phyloP scores from a whole-genome alignment of 1,140 invertebrate genomes.

The Lordiphosa clarofinis region DNA sequence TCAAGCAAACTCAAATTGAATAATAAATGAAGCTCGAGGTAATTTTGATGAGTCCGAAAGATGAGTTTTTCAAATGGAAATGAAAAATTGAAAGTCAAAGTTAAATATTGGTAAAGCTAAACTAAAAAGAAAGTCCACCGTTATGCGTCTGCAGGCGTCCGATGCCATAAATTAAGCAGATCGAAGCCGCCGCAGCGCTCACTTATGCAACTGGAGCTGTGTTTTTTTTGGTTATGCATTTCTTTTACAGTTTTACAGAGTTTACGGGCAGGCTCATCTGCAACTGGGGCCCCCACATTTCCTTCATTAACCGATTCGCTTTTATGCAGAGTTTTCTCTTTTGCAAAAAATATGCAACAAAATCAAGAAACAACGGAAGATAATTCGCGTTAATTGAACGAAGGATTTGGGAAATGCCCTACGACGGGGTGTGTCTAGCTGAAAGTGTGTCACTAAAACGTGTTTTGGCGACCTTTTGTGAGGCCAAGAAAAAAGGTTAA shows the following conservation, averaged over 20 bases:
- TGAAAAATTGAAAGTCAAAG: constrained; percentile 64
- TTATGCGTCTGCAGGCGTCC: constrained; percentile 48
- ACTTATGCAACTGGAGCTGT: constrained; percentile 42
- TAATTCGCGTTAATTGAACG: constrained; percentile 42
- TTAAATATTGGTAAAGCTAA: constrained; percentile 43
- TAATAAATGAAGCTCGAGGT: constrained; percentile 27
- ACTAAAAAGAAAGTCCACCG: constrained; percentile 62
- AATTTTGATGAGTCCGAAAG: constrained; percentile 4
- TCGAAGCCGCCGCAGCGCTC: constrained; percentile 1
- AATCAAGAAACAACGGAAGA: constrained; percentile 16
- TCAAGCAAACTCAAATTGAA: constrained; percentile 24
- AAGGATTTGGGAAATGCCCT: constrained; percentile 43
- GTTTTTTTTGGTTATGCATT: constrained; percentile 71
- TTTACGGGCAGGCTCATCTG: constrained; percentile 67
- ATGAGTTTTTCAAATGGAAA: constrained; percentile 58
- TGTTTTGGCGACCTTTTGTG: constrained; percentile 38
- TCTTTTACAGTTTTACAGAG: constrained; percentile 38
- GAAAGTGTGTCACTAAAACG: constrained; percentile 49
- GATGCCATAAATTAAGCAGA: constrained; percentile 63
- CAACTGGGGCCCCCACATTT: constrained; percentile 46
- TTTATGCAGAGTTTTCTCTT: constrained; percentile 47
- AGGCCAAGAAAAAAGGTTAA: constrained; percentile 34
- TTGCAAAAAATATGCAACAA: not conserved
- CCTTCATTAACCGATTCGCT: constrained; percentile 73
- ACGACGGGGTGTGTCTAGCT: constrained; percentile 21